A percentile compares a stretch with the other conserved stretches of the same genome.
phyloP scores from a whole-genome alignment of 64 coral and sea anemone species.

The Actinia tenebrosa region DNA sequence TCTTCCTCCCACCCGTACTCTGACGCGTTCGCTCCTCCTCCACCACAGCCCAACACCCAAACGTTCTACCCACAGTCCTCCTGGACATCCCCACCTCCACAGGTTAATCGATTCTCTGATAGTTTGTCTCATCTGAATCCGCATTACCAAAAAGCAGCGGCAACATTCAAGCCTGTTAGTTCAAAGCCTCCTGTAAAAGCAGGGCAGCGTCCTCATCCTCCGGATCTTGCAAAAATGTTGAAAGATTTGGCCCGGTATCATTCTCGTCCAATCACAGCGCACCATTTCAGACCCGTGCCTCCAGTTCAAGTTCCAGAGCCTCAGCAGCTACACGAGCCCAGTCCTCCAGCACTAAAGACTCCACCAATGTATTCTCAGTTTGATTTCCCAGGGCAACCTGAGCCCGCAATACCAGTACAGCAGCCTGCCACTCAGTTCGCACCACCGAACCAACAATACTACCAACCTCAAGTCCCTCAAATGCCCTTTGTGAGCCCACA shows the following conservation, averaged over 20 bases:
- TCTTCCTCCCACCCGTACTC: constrained; percentile 1
- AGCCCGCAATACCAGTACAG: constrained; percentile 6
- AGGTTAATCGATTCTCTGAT: constrained; percentile 2
- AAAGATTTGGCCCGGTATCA: neutral
- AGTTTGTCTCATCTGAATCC: constrained; percentile 8
- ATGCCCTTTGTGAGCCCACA: neutral
- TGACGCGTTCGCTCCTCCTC: neutral
- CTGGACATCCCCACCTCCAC: neutral
- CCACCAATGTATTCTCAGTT: constrained; percentile 19
- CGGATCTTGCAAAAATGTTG: neutral
- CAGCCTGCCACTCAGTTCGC: neutral
- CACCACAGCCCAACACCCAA: neutral
- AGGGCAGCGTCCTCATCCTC: neutral
- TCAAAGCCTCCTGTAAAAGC: neutral
- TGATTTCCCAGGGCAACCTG: neutral
- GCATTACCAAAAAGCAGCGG: neutral
- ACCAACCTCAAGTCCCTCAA: neutral
- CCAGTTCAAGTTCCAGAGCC: neutral
- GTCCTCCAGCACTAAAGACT: neutral
- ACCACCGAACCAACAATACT: neutral
- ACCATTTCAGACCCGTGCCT: neutral
- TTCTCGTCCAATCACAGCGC: neutral
- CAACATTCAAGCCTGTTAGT: neutral
- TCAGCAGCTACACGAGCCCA: neutral
- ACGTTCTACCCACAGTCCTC: neutral